Conservation (phyloP, 2,888 invertebrate species). For the Cloeon dipterum region DNA sequence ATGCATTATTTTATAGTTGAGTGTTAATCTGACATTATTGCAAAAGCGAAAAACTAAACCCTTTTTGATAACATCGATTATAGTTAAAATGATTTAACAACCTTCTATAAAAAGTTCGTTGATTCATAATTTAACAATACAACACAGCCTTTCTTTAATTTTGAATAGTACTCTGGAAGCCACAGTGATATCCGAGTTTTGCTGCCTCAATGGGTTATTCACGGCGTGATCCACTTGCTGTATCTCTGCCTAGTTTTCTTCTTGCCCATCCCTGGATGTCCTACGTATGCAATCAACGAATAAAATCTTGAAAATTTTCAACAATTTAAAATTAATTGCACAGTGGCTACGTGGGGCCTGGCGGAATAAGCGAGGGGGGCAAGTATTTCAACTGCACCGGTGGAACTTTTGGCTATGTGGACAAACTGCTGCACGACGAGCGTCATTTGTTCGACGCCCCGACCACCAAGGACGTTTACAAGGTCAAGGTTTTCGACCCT, state of each 20-base stretch:
- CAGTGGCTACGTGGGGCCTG: constrained; percentile 81
- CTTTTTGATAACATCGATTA: too few species aligned
- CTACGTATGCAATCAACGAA: constrained; percentile 40
- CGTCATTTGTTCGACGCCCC: constrained; percentile 54
- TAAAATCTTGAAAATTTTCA: background rate
- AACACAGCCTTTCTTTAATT: too few species aligned
- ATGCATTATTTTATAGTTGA: background rate
- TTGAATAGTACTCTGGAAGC: background rate
- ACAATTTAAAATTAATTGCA: background rate
- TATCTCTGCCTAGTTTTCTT: constrained; percentile 50
- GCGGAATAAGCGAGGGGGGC: constrained; percentile 55
- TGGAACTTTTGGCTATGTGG: constrained; percentile 72
- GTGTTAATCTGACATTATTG: background rate
- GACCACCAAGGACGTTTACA: constrained; percentile 30
- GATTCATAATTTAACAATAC: too few species aligned
- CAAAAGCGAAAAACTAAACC: too few species aligned
- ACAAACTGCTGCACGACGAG: constrained; percentile 45
- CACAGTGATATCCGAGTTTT: background rate
- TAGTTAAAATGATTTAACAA: too few species aligned
- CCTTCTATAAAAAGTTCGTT: too few species aligned
- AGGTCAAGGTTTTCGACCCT: constrained; percentile 54
- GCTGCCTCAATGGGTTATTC: constrained; percentile 44
- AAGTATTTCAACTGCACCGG: constrained; percentile 53
- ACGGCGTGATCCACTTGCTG: constrained; percentile 30
- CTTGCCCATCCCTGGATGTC: constrained; percentile 53